Evolutionary conservation across 1,140 invertebrate genomes (phyloP), one percentile per base, ranked within the genome.

Genomic region (Plutomurus gul): DNA sequence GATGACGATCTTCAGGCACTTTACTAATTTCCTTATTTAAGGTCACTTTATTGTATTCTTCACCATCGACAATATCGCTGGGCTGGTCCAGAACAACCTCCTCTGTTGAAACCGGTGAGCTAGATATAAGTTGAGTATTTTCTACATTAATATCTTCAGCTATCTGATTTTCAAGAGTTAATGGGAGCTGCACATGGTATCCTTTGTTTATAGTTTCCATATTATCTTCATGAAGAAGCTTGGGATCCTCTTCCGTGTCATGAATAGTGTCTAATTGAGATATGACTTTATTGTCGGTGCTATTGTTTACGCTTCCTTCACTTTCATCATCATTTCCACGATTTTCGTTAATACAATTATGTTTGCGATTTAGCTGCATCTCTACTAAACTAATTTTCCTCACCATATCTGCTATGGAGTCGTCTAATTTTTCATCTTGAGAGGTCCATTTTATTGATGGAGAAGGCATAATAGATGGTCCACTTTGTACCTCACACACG

Each of bases 381-480:
- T 81, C 80, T 40, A 78, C 71, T 25, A 78, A 76, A 73, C 80
- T 81, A 22, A 81, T 77, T 75, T 75, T 75, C 43, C 80, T 39
- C n/a, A 81, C 76, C 18, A 81, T 37, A 40, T 81, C 80, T 3
- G 76, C 76, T 16, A 78, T 75, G 0, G 51, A 39, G 47, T 81
- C 80, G 22, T 78, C 72, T 20, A 78, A 27, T 71, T 72, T 46
- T 20, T 81, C 76, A 27, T 78, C 75, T 13, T 78, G 37, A 11
- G 76, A 46, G 6, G 30, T 74, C 74, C 22, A 70, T 36, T 36
- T 22, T 4, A 33, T 11, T 33, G 47, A 36, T 25, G 25, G 27
- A 11, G 20, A 18, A 36, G 36, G 22, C 16, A 22, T n/a, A 65
- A 40, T 40, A n/a, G 70, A 18, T 20, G 25, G 18, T 36, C 20